These are phyloP conservation scores for Macropis europaea DNA, from an alignment of 2,888 invertebrate species.

Conservation along the genomic window DNA sequence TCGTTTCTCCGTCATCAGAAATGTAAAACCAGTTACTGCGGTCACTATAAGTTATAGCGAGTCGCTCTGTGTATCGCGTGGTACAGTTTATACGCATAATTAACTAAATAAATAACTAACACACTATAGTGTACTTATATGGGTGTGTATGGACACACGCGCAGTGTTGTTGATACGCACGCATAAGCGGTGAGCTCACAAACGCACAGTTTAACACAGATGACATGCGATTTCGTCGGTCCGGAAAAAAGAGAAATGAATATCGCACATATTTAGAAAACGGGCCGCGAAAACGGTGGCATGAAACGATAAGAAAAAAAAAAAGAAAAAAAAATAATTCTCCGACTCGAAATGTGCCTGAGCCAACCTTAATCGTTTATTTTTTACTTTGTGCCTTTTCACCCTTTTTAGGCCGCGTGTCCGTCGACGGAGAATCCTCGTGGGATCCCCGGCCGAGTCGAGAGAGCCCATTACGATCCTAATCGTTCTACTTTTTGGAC, in stretches of 20 bases:
- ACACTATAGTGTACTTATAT: too few relatives aligned
- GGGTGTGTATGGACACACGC: too few relatives aligned
- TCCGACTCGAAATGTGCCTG: slow-evolving; percentile 67
- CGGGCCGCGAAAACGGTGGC: slow-evolving; percentile 37
- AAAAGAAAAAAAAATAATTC: slow-evolving; percentile 9
- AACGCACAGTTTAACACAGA: background rate
- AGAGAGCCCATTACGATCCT: slow-evolving; percentile 27
- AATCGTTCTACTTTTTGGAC: slow-evolving; percentile 20
- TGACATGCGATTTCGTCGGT: slow-evolving; percentile 17
- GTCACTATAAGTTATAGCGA: too few relatives aligned
- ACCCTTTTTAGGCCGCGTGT: slow-evolving; percentile 60
- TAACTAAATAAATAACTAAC: too few relatives aligned
- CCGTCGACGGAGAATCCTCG: slow-evolving; percentile 49
- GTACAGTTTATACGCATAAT: too few relatives aligned
- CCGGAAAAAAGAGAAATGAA: background rate
- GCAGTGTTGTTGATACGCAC: too few relatives aligned
- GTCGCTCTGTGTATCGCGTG: too few relatives aligned
- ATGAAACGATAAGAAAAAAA: too few relatives aligned
- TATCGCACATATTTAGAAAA: background rate
- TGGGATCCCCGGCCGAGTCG: slow-evolving; percentile 43
- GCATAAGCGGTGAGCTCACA: too few relatives aligned
- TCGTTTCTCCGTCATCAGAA: too few relatives aligned
- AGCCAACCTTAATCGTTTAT: slow-evolving; percentile 64
- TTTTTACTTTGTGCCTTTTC: slow-evolving; percentile 76
- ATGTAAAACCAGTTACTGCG: too few relatives aligned